Conservation (phyloP, 2,113 vertebrate species). For the Tachysurus vachellii region DNA sequence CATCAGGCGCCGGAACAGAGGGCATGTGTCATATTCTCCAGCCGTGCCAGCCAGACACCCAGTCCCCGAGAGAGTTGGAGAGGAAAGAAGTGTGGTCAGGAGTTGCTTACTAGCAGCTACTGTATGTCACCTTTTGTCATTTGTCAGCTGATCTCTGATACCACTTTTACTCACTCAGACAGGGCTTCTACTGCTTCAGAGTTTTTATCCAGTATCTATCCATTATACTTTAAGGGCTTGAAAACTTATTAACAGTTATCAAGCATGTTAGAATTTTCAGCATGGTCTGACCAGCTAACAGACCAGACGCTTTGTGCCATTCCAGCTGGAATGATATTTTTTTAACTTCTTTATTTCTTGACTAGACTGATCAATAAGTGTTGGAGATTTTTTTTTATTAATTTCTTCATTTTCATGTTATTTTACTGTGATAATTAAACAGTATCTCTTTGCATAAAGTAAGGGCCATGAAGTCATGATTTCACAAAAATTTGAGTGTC, state of each 20-base stretch:
- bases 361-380: not conserved
- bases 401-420: too few relatives aligned
- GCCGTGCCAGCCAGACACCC: not conserved
- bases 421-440: not conserved
- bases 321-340: not conserved
- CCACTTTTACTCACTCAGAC: not conserved
- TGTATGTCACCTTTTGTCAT: not conserved
- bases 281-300: not conserved
- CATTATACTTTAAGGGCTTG: not conserved
- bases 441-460: not conserved
- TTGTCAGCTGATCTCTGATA: not conserved
- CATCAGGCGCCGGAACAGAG: slow-evolving; percentile 19
- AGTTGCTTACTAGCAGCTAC: not conserved
- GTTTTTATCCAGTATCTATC: not conserved
- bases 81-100: not conserved
- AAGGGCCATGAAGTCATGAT: not conserved
- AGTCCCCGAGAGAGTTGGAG: slow-evolving; percentile 14
- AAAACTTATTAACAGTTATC: not conserved
- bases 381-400: not conserved
- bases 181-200: not conserved
- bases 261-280: not conserved
- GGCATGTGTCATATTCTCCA: slow-evolving; percentile 34
- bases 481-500: not conserved
- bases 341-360: not conserved
- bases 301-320: not conserved